These are phyloP conservation scores for Pipistrellus nathusii DNA, from an alignment of 2,797 vertebrate species.

Conservation along the genomic window DNA sequence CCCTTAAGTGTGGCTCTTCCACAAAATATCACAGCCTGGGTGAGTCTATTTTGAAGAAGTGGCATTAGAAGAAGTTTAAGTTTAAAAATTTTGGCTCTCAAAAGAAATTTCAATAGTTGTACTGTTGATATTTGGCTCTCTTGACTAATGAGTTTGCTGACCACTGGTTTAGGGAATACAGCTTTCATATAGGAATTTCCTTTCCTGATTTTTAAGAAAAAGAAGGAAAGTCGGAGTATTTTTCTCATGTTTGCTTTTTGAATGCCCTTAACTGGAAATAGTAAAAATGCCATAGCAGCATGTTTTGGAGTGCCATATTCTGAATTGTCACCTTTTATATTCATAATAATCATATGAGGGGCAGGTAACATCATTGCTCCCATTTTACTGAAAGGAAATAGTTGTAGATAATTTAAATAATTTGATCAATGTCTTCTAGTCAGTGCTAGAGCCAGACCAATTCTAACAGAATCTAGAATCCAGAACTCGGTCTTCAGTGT, in stretches of 20 bases:
- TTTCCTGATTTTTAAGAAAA: slow-evolving; percentile 35
- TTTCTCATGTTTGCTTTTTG: slow-evolving; percentile 5
- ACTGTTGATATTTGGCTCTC: no score
- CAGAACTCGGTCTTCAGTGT: slow-evolving; percentile 11
- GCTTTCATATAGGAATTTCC: neutral
- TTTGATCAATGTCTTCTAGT: neutral
- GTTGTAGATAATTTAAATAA: slow-evolving; percentile 52
- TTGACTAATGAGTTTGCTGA: no score
- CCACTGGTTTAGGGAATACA: neutral
- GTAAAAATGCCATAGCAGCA: neutral
- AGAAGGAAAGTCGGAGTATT: neutral
- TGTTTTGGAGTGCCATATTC: neutral
- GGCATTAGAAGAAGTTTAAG: no score
- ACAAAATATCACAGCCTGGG: no score
- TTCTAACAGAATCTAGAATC: slow-evolving; percentile 1
- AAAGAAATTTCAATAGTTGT: no score
- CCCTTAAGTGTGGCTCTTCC: no score
- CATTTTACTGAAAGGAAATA: slow-evolving; percentile 56
- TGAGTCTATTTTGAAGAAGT: no score
- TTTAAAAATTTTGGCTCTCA: no score
- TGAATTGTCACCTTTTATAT: slow-evolving; percentile 40
- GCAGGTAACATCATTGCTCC: neutral
- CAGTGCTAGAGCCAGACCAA: slow-evolving; percentile 31
- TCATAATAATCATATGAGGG: slow-evolving; percentile 49
- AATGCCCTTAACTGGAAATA: neutral